Percentiles rank a stretch among this genome's conserved stretches.
These are phyloP conservation scores for Erannis defoliaria DNA, from an alignment of 2,888 invertebrate species.

Conservation along the genomic window DNA sequence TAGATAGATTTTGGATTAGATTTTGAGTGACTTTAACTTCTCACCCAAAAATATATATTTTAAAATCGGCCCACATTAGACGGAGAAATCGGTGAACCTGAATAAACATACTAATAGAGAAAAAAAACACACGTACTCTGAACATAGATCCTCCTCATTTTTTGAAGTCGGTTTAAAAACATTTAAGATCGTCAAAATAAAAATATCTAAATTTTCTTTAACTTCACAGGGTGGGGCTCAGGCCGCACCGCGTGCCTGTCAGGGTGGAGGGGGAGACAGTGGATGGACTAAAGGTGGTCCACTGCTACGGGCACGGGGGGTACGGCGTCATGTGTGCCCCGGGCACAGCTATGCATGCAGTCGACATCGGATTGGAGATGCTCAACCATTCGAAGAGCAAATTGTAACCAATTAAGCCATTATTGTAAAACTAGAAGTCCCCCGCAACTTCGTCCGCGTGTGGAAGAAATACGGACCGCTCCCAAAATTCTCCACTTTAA, in stretches of 20 bases:
- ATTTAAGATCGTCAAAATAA: background rate
- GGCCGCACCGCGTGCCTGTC: constrained; percentile 92
- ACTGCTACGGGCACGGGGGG: constrained; percentile 98
- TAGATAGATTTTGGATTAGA: no score
- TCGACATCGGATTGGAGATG: constrained; percentile 88
- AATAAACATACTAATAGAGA: no score
- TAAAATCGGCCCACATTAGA: no score
- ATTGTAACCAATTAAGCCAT: constrained; percentile 53
- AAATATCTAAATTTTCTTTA: background rate
- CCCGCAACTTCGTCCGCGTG: no score
- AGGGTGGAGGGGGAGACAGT: constrained; percentile 90
- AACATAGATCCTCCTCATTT: no score
- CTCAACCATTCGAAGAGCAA: constrained; percentile 68
- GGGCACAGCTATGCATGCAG: constrained; percentile 93
- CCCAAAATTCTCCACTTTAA: no score
- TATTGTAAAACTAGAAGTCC: background rate
- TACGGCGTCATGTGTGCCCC: constrained; percentile 97
- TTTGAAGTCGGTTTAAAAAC: background rate
- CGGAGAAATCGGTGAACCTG: no score
- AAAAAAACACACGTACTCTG: no score
- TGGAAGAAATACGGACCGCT: no score
- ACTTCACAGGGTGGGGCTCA: constrained; percentile 89
- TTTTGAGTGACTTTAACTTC: no score
- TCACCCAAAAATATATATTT: no score
- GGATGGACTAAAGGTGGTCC: constrained; percentile 88